Base-by-base conservation (phyloP, 2,888 invertebrate species). In the Drosophila macrospina region DNA sequence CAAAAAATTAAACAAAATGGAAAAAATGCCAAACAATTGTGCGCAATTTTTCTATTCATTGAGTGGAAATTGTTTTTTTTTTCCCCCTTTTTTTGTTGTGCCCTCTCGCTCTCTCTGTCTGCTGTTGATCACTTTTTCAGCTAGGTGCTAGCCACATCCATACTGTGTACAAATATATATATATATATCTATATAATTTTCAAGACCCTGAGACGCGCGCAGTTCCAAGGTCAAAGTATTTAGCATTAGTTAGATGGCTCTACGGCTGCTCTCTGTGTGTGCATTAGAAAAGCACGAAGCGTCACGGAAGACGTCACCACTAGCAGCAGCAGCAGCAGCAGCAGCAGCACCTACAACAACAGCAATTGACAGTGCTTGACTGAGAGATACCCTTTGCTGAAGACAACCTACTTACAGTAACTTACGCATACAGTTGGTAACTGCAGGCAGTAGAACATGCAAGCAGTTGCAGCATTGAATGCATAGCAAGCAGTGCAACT, bases 241-340 rank as follows among this genome's bases (percentile, higher is more conserved):
- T 85, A 85, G 85, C 85, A 88, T 88, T 83, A 86, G 88, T 88
- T 83, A 88, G 83, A 88, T 88, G 88, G 82, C 68, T 74, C 78
- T 64, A 73, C 65, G 50, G 41, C 62, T 62, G 65, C 66, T 56
- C 65, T 55, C 55, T 24, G 55, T 34, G 59, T 68, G 60, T 76
- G 68, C 56, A 56, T 67, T 76, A 72, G 62, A 77, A 67, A 79
- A 80, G 88, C 86, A 88, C 84, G 73, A 87, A 83, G 73, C 88
- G 84, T 78, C 88, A 86, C 88, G 86, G 81, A 86, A 83, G 86
- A 83, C 82, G 88, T 79, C 78, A 78, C 78, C 74, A 44, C 42
- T 67, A 41, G 16, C 28, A 39, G 51, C n/a, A 57, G 50, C 24
- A 37, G 1, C 1, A 26, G 3, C 20, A 34, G 6, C 41, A 30